phyloP scores from a whole-genome alignment of 2,797 vertebrate species.

The Neostethus bicornis region DNA sequence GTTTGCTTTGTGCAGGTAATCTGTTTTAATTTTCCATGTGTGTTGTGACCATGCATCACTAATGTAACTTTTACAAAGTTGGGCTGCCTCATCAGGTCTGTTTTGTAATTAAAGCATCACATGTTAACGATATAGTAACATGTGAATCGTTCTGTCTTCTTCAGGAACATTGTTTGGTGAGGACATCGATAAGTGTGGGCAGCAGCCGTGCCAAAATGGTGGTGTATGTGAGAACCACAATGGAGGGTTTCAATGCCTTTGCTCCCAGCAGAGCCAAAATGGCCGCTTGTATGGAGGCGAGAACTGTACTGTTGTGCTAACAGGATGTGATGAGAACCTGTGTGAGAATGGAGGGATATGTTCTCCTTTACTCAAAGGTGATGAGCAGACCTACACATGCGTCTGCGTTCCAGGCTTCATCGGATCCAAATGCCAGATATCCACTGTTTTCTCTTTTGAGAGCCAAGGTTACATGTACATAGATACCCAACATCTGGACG shows the following conservation, averaged over 20 bases:
- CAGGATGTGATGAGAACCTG: conserved; percentile 79
- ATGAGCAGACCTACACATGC: conserved; percentile 81
- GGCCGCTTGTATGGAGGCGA: conserved; percentile 84
- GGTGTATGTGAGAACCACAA: conserved; percentile 83
- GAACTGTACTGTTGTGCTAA: conserved; percentile 84
- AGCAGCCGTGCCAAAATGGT: conserved; percentile 87
- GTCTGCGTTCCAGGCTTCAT: conserved; percentile 84
- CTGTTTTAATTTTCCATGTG: background rate
- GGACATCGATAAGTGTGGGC: conserved; percentile 79
- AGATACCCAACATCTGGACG: conserved; percentile 53
- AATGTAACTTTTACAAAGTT: background rate
- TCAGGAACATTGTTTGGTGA: conserved; percentile 82
- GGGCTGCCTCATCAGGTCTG: background rate
- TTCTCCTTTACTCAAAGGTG: conserved; percentile 77
- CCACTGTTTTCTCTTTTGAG: conserved; percentile 88
- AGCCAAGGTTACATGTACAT: conserved; percentile 80
- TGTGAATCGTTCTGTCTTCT: too few relatives aligned
- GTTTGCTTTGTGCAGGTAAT: conserved; percentile 77
- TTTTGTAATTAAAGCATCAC: too few relatives aligned
- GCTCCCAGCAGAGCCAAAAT: conserved; percentile 73
- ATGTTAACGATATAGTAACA: too few relatives aligned
- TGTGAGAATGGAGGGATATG: conserved; percentile 88
- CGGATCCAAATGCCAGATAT: conserved; percentile 80
- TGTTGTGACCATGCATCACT: background rate
- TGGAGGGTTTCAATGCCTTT: conserved; percentile 85